phyloP scores from a whole-genome alignment of 1,140 invertebrate genomes.

The Drosophila hydei region DNA sequence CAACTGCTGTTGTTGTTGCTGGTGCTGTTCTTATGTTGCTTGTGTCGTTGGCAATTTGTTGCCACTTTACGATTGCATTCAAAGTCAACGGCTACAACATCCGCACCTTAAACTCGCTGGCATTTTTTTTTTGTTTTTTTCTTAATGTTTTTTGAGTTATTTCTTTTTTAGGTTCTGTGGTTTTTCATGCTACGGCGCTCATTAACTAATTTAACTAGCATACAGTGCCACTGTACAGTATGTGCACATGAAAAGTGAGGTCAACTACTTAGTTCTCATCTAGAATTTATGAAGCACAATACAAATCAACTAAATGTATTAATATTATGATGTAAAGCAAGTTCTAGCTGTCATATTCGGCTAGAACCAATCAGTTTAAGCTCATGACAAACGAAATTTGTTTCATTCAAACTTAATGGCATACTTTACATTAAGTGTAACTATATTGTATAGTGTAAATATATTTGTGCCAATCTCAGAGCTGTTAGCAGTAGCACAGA shows the following conservation, averaged over 20 bases:
- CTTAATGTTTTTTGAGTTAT: slow-evolving; percentile 50
- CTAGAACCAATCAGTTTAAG: too few species aligned
- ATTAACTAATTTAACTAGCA: slow-evolving; percentile 73
- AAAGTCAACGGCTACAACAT: slow-evolving; percentile 49
- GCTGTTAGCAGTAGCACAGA: too few species aligned
- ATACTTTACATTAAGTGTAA: too few species aligned
- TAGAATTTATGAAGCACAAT: neutral
- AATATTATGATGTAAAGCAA: neutral
- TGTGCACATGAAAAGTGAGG: neutral
- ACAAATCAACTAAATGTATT: neutral
- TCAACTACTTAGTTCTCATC: neutral
- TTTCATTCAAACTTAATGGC: too few species aligned
- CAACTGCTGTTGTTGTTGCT: slow-evolving; percentile 9
- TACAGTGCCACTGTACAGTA: slow-evolving; percentile 43
- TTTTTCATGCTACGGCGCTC: slow-evolving; percentile 63
- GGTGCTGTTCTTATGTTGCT: slow-evolving; percentile 22
- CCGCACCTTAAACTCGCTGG: slow-evolving; percentile 67
- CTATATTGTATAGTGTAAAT: too few species aligned
- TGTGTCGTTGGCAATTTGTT: slow-evolving; percentile 71
- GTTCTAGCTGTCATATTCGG: too few species aligned
- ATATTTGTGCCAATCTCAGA: too few species aligned
- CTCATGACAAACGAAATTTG: too few species aligned
- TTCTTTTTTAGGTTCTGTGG: slow-evolving; percentile 58
- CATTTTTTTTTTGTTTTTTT: slow-evolving; percentile 36
- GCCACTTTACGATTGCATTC: slow-evolving; percentile 65